These are phyloP conservation scores for Typhlomys cinereus DNA, from an alignment of 2,113 vertebrate genomes.

Conservation along the genomic window DNA sequence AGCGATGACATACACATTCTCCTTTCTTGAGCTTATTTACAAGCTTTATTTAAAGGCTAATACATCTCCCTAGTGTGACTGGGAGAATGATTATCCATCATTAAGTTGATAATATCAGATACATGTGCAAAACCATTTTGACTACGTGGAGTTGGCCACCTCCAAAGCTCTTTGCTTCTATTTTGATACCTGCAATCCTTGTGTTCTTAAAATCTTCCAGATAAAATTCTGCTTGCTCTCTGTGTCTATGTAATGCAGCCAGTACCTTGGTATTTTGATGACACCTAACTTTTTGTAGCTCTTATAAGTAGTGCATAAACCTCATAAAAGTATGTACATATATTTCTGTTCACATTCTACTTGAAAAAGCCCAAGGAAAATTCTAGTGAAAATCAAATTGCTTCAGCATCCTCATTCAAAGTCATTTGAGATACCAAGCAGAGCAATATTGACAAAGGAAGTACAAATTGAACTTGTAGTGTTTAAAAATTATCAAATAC, in stretches of 20 bases:
- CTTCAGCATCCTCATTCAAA: constrained; percentile 31
- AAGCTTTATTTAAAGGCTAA: constrained; percentile 31
- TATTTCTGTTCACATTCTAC: background rate
- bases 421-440: constrained; percentile 40
- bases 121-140: background rate
- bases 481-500: constrained; percentile 8
- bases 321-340: background rate
- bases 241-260: background rate
- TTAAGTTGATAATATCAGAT: constrained; percentile 3
- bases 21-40: constrained; percentile 1
- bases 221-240: background rate
- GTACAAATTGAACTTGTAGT: background rate
- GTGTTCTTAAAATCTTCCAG: background rate
- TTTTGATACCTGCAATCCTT: background rate
- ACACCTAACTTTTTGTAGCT: constrained; percentile 11
- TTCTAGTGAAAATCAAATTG: constrained; percentile 19
- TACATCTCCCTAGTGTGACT: background rate
- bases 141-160: background rate
- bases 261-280: background rate
- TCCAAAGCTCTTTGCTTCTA: background rate
- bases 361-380: constrained; percentile 24
- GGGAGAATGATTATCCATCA: background rate
- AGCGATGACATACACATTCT: background rate
- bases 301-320: background rate
- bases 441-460: constrained; percentile 22